Base-by-base conservation (phyloP, 2,888 invertebrate species). In the Callyntrura sp. region DNA sequence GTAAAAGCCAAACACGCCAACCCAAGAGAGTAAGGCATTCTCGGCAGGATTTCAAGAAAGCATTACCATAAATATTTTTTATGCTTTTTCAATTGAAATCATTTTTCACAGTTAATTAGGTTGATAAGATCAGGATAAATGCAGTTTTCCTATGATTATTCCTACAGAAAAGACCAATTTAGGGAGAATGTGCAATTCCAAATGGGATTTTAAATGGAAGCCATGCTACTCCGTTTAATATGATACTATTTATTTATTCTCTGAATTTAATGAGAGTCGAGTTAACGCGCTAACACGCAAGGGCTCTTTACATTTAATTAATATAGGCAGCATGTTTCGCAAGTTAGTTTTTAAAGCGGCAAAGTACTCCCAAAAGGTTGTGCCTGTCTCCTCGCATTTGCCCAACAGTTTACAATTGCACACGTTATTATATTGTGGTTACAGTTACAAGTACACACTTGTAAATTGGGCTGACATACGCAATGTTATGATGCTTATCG, bases 81-180 rank as follows among this genome's bases (percentile, higher is more conserved):
- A n/a, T n/a, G n/a, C n/a, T n/a, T 60, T 60, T 60, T 68, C 68
- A n/a, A 35, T 35, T 68, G 43, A 68, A 68, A 70, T 43, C 4
- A 60, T 48, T 85, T 78, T 85, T 28, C 78, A 85, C 78, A 78
- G 12, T 85, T 78, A 62, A 85, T 78, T 85, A 57, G 78, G 20
- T 45, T 28, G 60, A 73, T 85, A 65, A 76, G 76, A 76, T 76
- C 48, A 20, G 48, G 9, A 14, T 57, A 73, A 55, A 48, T 70
- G 55, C 84, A 85, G 62, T 57, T 85, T 81, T 60, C 35, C 60
- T 81, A 17, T 81, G 60, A 51, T 14, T 81, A 35, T n/a, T n/a
- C n/a, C 5, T 35, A 25, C 81, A 81, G 14, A 76, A 51, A 76
- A 76, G 76, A 45, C 76, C 76, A 76, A 76, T 76, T 76, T 48